Base-by-base conservation (phyloP, 2,113 vertebrate genomes). In the Marmota flaviventris region DNA sequence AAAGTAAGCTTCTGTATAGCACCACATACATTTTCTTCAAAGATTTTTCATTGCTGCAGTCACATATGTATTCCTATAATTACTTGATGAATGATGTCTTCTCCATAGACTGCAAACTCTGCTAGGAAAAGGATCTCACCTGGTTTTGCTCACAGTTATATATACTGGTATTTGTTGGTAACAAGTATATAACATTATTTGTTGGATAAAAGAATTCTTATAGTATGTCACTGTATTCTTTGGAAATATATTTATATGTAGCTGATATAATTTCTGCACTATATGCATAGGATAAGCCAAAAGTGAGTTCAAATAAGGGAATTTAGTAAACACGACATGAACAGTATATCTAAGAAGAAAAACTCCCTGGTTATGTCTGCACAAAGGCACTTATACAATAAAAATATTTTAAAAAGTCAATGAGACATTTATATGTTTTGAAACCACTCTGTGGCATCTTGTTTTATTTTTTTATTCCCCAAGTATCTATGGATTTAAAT, bases 211-310 rank as follows among this genome's bases (percentile, higher is more conserved):
- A 78, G 56, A 48, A 73, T 70, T 61, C 22, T 70, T 70, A 34
- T 5, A 69, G 22, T n/a, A 61, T 84, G 37, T 89, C 9, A 53
- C 13, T 75, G 61, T 32, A 85, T 4, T 75, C 63, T 67, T 91
- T 27, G 20, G 10, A 87, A 88, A 78, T 58, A 48, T 58, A 81
- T 67, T 67, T 73, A 48, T 24, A 81, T 61, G 27, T 89, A 86
- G 13, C 79, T 85, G 69, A 85, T 79, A 89, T 61, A 73, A 92
- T 79, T 87, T 97, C 13, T 94, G 37, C 32, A 87, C 16, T 56
- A 20, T 48, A 75, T 65, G 32, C 8, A 11, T 56, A 95, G 9
- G 91, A 78, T 72, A 65, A 72, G 16, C 16, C 45, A 84, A 77
- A 82, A 67, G 72, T 4, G 10, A 8, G 73, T 77, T 93, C 63